Evolutionary conservation across 2,888 invertebrate species (phyloP), one percentile per base, ranked within the genome.

Genomic region (Diplolepis rosae): DNA sequence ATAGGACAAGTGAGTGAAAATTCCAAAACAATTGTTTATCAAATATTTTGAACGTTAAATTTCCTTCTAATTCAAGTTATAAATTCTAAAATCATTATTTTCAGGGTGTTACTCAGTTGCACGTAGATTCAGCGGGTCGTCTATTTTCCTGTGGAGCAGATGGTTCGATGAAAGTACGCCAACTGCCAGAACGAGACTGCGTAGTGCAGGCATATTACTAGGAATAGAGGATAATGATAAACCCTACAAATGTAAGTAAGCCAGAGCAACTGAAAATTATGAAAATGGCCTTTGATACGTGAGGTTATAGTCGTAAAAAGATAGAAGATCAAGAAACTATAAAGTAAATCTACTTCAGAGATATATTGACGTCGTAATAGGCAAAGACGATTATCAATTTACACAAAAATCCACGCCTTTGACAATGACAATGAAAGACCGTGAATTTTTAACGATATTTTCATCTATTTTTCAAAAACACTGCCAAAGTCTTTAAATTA

Each of bases 111-210:
- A 97, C 98, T 56, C 98, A 99, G 90, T 91, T 99, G 79, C 94
- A 96, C 86, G 94, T 99, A 74, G 98, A 98, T 89, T 93, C 94
- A 51, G 93, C 94, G 75, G 95, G 95, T 28, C 93, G 98, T 61
- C 91, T 99, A 81, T 99, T 98, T 91, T 99, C 99, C 5, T 99
- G 99, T 89, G 99, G 99, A 69, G 98, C 98, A 65, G 99, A 99
- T 91, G 98, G 98, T 82, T 98, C 98, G 65, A 96, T 99, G 94
- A 99, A 99, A 92, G 96, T 98, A 79, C 93, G 98, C 78, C 95
- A 96, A 88, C 90, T 98, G 82, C 96, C 97, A 18, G 97, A 97
- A 86, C 92, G 95, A 78, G 93, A 93, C 84, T 90, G 90, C 74
- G 90, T 91, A 80, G 90, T 91, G 72, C 91, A 91, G 81, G 89